Conservation (phyloP, 2,888 invertebrate species). For the Steinernema carpocapsae region DNA sequence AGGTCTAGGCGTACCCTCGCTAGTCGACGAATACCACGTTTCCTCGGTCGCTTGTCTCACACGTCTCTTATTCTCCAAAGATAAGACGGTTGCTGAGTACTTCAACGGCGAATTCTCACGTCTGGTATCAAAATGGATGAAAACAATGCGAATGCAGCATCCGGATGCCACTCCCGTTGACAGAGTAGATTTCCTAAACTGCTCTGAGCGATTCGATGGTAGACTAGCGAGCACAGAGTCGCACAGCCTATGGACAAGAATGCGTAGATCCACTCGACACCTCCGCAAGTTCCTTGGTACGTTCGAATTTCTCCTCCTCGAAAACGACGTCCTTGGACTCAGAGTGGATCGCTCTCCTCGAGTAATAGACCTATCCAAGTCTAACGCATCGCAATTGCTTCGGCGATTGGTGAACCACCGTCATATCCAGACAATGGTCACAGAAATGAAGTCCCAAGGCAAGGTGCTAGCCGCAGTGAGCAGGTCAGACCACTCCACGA, state of each 20-base stretch:
- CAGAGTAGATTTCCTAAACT: neutral
- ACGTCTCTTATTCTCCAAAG: neutral
- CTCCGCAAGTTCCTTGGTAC: neutral
- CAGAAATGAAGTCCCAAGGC: neutral
- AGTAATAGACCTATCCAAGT: neutral
- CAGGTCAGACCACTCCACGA: neutral
- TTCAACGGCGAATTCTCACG: too few relatives aligned
- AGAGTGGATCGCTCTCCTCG: neutral
- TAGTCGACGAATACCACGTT: neutral
- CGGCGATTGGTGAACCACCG: neutral
- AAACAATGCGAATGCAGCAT: too few relatives aligned
- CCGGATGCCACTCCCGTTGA: too few relatives aligned
- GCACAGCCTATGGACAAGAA: neutral
- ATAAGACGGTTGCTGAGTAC: neutral
- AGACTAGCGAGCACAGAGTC: neutral
- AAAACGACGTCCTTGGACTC: neutral
- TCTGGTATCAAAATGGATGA: too few relatives aligned
- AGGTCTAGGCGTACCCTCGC: too few relatives aligned
- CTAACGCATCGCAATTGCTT: neutral
- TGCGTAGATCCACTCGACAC: neutral
- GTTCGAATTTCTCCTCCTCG: neutral
- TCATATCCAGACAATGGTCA: neutral
- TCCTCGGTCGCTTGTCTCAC: neutral
- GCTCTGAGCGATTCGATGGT: neutral
- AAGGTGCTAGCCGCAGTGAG: neutral